These are phyloP conservation scores for Hirtodrosophila confusa DNA, from an alignment of 2,888 invertebrate genomes.

Conservation along the genomic window DNA sequence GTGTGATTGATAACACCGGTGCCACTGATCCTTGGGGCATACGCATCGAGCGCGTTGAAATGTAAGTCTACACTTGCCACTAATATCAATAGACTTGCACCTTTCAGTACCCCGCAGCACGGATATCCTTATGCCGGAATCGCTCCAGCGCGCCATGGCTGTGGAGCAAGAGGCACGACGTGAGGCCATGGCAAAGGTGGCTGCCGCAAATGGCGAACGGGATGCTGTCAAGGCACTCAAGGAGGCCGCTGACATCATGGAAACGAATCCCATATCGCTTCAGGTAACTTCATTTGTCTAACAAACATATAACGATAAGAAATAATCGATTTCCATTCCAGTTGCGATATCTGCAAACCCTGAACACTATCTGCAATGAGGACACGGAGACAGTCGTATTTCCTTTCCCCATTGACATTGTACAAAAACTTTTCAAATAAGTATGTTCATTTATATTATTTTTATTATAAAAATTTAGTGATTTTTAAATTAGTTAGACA, in stretches of 20 bases:
- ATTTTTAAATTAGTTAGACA: too few relatives aligned
- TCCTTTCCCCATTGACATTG: constrained; percentile 61
- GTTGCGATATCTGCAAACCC: constrained; percentile 65
- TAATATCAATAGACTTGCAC: rapidly evolving
- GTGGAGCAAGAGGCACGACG: constrained; percentile 70
- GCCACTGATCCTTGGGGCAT: constrained; percentile 96
- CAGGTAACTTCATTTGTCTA: constrained; percentile 30
- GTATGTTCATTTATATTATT: background rate
- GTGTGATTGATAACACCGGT: constrained; percentile 88
- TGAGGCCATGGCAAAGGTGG: constrained; percentile 68
- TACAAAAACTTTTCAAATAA: constrained; percentile 40
- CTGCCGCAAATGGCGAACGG: constrained; percentile 64
- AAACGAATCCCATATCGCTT: constrained; percentile 64
- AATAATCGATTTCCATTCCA: constrained; percentile 8
- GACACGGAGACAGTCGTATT: constrained; percentile 57
- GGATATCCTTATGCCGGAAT: constrained; percentile 63
- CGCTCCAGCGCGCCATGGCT: constrained; percentile 69
- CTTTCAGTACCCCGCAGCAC: constrained; percentile 36
- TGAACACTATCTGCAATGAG: constrained; percentile 63
- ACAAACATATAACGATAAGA: too few relatives aligned
- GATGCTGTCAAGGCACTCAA: constrained; percentile 66
- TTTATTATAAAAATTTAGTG: background rate
- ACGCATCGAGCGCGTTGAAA: constrained; percentile 97
- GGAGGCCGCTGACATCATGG: constrained; percentile 67
- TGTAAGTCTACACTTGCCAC: constrained; percentile 85